Conservation (phyloP, 2,888 invertebrate species). For the Nezara viridula region DNA sequence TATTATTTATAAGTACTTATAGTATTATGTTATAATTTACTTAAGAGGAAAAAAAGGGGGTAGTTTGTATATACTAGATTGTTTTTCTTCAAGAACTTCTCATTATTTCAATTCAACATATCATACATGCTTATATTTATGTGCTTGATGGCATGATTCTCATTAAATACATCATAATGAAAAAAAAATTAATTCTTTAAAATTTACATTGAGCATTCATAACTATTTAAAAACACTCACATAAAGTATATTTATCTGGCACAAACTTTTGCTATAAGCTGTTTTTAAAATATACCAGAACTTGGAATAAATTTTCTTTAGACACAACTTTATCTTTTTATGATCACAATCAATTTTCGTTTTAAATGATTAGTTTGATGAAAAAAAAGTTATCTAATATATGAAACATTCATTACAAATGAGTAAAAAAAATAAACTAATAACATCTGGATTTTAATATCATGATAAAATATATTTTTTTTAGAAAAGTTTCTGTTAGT, state of each 20-base stretch:
- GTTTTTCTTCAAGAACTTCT: conserved; percentile 21
- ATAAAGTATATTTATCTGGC: too few relatives aligned
- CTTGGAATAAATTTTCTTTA: too few relatives aligned
- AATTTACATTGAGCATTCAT: background rate
- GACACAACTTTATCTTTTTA: too few relatives aligned
- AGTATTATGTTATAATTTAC: conserved; percentile 42
- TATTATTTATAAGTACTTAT: conserved; percentile 59
- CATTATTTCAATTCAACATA: conserved; percentile 31
- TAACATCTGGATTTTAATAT: background rate
- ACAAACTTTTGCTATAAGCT: too few relatives aligned
- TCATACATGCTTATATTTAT: conserved; percentile 18
- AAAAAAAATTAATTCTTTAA: background rate
- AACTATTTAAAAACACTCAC: too few relatives aligned
- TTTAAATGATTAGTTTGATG: too few relatives aligned
- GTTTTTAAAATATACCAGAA: too few relatives aligned
- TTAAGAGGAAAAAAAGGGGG: conserved; percentile 48
- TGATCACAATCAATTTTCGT: too few relatives aligned
- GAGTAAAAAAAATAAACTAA: background rate
- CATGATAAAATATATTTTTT: background rate
- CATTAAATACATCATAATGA: background rate
- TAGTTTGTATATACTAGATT: conserved; percentile 60
- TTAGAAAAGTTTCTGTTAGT: background rate
- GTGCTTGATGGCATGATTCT: background rate
- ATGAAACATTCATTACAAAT: background rate
- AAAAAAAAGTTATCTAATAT: background rate